Evolutionary conservation across 2,888 invertebrate genomes (phyloP).

Genomic region (Tuberolachnus salignus): DNA sequence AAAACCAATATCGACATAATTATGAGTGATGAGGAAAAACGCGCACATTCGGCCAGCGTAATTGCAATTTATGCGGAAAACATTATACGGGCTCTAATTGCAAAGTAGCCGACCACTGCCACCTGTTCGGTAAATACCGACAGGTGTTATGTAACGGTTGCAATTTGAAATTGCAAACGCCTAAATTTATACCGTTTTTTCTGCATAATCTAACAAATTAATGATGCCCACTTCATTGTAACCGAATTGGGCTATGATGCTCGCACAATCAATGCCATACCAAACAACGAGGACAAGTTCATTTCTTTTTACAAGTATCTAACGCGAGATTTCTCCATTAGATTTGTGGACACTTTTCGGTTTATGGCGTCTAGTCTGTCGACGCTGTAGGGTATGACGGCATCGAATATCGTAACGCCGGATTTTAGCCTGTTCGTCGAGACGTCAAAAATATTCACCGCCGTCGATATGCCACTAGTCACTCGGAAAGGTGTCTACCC

Average conservation of each 20-base stretch:
- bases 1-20: too few relatives aligned
- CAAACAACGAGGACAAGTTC: conserved; percentile 61
- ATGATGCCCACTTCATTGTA: neutral
- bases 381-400: too few relatives aligned
- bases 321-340: neutral
- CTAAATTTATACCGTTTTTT: neutral
- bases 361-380: conserved; percentile 53
- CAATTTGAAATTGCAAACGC: neutral
- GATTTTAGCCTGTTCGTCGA: neutral
- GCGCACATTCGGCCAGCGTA: too few relatives aligned
- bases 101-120: neutral
- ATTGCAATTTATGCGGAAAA: too few relatives aligned
- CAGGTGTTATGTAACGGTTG: neutral
- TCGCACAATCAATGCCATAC: conserved; percentile 58
- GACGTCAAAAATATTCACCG: neutral
- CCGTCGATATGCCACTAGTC: conserved; percentile 19
- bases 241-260: conserved; percentile 2
- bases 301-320: conserved; percentile 60
- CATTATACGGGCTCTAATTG: too few relatives aligned
- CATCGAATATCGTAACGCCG: neutral
- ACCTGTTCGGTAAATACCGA: neutral
- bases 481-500: conserved; percentile 59
- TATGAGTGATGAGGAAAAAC: too few relatives aligned
- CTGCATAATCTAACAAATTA: neutral
- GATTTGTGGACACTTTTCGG: conserved; percentile 53